Percentiles rank a stretch among this genome's conserved stretches.
Evolutionary conservation across 53 echinoderm and acorn worm genomes (phyloP).

Genomic region (Echinarachnius parma): DNA sequence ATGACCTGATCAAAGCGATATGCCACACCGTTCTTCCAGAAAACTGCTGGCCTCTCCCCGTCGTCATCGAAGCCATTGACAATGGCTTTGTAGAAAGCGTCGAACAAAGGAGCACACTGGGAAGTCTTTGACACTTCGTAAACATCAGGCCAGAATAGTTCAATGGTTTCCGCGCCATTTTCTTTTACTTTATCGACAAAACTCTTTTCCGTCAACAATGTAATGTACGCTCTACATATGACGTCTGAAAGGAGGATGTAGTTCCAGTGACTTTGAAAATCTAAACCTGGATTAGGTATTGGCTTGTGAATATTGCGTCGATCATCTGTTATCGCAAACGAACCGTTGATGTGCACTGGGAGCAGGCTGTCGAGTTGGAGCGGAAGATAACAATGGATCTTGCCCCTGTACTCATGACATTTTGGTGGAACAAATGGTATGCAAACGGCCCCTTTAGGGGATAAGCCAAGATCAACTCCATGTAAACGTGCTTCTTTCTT

Average conservation of each 20-base stretch:
- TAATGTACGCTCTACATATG: slow-evolving; percentile 44
- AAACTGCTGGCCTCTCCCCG: neutral
- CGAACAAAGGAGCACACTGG: slow-evolving; percentile 35
- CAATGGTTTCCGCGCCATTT: neutral
- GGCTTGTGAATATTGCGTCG: slow-evolving; percentile 25
- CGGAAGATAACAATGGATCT: slow-evolving; percentile 56
- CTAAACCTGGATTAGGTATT: neutral
- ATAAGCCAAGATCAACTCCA: slow-evolving; percentile 14
- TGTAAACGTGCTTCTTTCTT: neutral
- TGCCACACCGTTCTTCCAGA: slow-evolving; percentile 8
- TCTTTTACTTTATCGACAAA: slow-evolving; percentile 1
- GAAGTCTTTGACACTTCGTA: slow-evolving; percentile 18
- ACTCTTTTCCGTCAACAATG: slow-evolving; percentile 14
- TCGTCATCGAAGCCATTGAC: slow-evolving; percentile 9
- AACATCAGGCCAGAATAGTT: slow-evolving; percentile 46
- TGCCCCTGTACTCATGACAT: neutral
- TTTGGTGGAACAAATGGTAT: neutral
- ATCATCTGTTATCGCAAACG: slow-evolving; percentile 46
- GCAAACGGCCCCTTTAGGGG: slow-evolving; percentile 27
- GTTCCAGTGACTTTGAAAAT: slow-evolving; percentile 43
- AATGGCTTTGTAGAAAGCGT: slow-evolving; percentile 38
- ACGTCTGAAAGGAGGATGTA: slow-evolving; percentile 25
- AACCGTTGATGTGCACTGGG: slow-evolving; percentile 51
- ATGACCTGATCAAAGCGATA: slow-evolving; percentile 8
- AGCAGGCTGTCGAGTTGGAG: slow-evolving; percentile 39